These are phyloP conservation scores for Octonoba sinensis DNA, from an alignment of 2,888 invertebrate species.

Conservation along the genomic window DNA sequence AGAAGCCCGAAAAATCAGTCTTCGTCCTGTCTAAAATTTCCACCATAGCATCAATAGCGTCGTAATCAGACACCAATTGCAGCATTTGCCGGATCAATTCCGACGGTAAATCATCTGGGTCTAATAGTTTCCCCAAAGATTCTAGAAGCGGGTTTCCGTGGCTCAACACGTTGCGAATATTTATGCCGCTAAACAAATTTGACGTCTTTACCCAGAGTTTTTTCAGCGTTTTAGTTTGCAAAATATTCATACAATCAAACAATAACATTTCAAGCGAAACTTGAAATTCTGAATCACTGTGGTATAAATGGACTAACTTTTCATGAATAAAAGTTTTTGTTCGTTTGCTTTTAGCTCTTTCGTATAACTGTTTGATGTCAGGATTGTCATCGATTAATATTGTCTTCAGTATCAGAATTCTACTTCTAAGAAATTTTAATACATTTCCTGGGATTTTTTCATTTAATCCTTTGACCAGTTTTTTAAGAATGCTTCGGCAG, in stretches of 20 bases:
- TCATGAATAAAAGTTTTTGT: conserved; percentile 8
- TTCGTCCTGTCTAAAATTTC: conserved; percentile 1
- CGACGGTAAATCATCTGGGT: conserved; percentile 39
- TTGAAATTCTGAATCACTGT: conserved; percentile 12
- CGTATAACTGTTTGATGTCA: conserved; percentile 17
- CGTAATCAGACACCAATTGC: conserved; percentile 8
- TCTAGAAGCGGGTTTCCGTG: conserved; percentile 47
- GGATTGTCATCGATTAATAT: conserved; percentile 27
- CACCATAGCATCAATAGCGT: conserved; percentile 3
- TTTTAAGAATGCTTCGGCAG: conserved; percentile 1
- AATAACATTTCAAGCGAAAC: conserved; percentile 26
- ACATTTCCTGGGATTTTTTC: neutral
- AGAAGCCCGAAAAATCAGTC: neutral
- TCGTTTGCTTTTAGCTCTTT: conserved; percentile 5
- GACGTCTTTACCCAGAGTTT: conserved; percentile 16
- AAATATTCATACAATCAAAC: conserved; percentile 43
- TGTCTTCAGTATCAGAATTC: conserved; percentile 12
- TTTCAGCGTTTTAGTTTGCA: conserved; percentile 1
- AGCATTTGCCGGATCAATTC: conserved; percentile 23
- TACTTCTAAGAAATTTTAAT: conserved; percentile 10
- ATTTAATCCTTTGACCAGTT: conserved; percentile 10
- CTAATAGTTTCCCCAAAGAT: conserved; percentile 22
- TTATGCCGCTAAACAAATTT: conserved; percentile 34
- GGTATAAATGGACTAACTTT: conserved; percentile 18
- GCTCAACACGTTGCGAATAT: conserved; percentile 29